These are phyloP conservation scores for Nasonia oneida DNA, from an alignment of 2,888 invertebrate genomes.

Conservation along the genomic window DNA sequence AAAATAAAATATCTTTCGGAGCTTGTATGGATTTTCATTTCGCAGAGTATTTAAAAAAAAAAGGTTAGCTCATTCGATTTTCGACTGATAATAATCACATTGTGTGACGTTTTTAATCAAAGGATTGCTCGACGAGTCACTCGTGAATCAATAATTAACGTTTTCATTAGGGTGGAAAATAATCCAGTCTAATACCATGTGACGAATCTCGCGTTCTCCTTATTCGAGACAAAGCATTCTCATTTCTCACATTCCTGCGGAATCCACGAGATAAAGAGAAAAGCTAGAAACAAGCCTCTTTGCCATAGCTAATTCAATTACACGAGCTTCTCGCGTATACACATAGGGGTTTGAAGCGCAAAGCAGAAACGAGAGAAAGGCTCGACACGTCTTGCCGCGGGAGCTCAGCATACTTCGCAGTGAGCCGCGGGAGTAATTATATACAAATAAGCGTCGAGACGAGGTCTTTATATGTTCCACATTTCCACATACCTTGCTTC, in stretches of 20 bases:
- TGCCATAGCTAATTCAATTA: constrained; percentile 23
- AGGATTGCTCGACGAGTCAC: too few species aligned
- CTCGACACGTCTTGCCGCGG: not conserved
- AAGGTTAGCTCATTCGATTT: too few species aligned
- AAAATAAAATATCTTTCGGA: too few species aligned
- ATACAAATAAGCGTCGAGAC: not conserved
- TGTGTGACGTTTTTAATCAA: not conserved
- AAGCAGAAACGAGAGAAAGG: not conserved
- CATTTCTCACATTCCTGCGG: not conserved
- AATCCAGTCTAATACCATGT: not conserved
- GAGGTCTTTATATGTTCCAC: too few species aligned
- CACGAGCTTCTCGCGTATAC: not conserved
- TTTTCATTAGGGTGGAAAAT: not conserved
- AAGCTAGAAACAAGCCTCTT: not conserved
- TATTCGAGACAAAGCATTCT: not conserved
- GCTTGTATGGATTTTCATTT: too few species aligned
- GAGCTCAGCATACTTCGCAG: not conserved
- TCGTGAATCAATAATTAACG: too few species aligned
- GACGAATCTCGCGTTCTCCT: not conserved
- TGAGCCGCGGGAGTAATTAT: not conserved
- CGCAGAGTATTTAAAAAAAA: too few species aligned
- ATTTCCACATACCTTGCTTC: too few species aligned
- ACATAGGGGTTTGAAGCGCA: not conserved
- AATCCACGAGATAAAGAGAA: not conserved
- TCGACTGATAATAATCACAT: not conserved